Evolutionary conservation across 2,113 vertebrate genomes (phyloP), one percentile per base, ranked within the genome.

Genomic region (Coreoperca whiteheadi): DNA sequence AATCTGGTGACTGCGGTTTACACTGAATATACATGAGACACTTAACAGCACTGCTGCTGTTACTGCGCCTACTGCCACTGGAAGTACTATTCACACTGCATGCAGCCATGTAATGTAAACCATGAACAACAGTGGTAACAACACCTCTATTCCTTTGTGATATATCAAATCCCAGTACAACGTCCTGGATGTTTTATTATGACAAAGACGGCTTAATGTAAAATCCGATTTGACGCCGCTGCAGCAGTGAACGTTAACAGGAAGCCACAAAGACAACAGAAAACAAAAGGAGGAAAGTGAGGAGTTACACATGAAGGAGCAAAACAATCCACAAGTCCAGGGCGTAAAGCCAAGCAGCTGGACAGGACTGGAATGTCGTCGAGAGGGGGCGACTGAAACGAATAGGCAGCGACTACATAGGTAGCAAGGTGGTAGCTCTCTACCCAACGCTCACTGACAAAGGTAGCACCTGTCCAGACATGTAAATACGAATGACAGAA

Each of bases 261-360:
- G 87, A 88, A 85, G 67, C 54, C 1, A 60, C 54, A 56, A 37
- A 74, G 37, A 71, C 65, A 65, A 43, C 48, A 56, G 61, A 39
- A 70, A 82, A 85, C 79, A 88, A 88, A 82, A 67, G 86, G 30
- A 82, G 86, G 82, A 85, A 85, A 71, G 59, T 32, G 70, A 75
- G 43, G 37, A 81, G 63, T 73, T 50, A 51, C 46, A 63, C 74
- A 46, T 6, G 8, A 65, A 60, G 28, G 39, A 74, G 41, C 14
- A 43, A 63, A 80, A 18, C 30, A 16, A 46, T 15, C 28, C 48
- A 63, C 11, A 7, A 16, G 41, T 48, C 41, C 46, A 21, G 20
- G 12, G 28, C 56, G 11, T 14, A 9, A 37, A 8, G 57, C 8
- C 10, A 16, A 16, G 28, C 25, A 15, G 16, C 10, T 10, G 43